phyloP scores from a whole-genome alignment of 2,888 invertebrate species.

The Bugulina stolonifera region DNA sequence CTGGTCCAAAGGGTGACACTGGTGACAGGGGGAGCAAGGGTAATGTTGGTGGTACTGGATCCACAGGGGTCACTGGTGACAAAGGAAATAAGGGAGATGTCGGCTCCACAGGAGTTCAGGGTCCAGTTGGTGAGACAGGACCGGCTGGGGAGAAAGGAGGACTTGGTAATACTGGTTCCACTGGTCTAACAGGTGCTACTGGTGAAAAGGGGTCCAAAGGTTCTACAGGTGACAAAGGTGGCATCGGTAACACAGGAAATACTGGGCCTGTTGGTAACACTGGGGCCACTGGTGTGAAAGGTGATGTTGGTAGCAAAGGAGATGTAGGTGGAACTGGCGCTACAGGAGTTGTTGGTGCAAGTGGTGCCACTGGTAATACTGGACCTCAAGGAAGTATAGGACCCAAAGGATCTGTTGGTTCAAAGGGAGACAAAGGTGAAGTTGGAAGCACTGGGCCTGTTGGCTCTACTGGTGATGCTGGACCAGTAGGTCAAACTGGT shows the following conservation, averaged over 20 bases:
- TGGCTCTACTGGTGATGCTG: slow-evolving; percentile 5
- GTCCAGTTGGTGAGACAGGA: background rate
- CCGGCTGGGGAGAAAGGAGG: slow-evolving; percentile 1
- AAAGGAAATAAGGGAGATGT: background rate
- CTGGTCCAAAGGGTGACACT: background rate
- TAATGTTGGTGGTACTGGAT: background rate
- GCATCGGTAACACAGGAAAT: background rate
- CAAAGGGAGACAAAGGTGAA: background rate
- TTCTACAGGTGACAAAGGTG: background rate
- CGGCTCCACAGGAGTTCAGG: background rate
- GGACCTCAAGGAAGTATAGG: slow-evolving; percentile 24
- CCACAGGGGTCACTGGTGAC: background rate
- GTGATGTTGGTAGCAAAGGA: slow-evolving; percentile 5
- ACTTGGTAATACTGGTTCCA: background rate
- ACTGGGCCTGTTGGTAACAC: background rate
- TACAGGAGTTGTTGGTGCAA: background rate
- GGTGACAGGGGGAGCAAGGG: background rate
- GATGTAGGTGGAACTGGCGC: background rate
- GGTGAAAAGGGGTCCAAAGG: background rate
- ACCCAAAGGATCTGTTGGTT: slow-evolving; percentile 4
- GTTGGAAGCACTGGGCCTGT: background rate
- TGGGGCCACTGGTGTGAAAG: background rate
- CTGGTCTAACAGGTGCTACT: background rate
- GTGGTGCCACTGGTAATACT: slow-evolving; percentile 6
- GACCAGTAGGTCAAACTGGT: background rate